phyloP scores from a whole-genome alignment of 2,113 vertebrate genomes.

The Henicopernis longicauda region DNA sequence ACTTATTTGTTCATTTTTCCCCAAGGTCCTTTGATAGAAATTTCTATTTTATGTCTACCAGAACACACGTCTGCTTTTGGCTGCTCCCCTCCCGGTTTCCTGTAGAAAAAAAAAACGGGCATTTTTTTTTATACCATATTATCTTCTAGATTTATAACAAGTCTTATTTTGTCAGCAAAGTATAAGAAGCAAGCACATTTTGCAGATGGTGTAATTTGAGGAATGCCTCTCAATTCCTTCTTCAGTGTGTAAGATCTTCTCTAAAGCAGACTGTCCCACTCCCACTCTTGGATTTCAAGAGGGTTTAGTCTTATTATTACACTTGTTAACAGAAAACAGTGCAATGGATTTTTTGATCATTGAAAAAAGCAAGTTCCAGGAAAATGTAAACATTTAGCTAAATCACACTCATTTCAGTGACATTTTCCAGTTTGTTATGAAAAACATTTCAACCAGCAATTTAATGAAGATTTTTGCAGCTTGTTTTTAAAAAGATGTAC shows the following conservation, averaged over 20 bases:
- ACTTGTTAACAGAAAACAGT: not conserved
- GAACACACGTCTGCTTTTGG: not conserved
- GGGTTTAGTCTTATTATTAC: not conserved
- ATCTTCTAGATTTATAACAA: not conserved
- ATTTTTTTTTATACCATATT: not conserved
- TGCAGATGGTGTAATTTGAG: constrained; percentile 51
- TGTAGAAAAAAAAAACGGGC: not conserved
- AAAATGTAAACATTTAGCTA: constrained; percentile 36
- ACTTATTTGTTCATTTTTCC: not conserved
- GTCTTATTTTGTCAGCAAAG: constrained; percentile 32
- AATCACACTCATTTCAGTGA: not conserved
- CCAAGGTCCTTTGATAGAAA: not conserved
- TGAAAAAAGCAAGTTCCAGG: not conserved
- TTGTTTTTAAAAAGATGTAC: not conserved
- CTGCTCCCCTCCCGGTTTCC: not conserved
- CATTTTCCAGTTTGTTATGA: constrained; percentile 10
- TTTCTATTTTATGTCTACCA: not conserved
- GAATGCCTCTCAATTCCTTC: constrained; percentile 27
- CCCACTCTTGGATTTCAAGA: constrained; percentile 34
- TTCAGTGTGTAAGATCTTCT: not conserved
- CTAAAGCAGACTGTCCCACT: constrained; percentile 31
- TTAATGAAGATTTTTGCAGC: constrained; percentile 12
- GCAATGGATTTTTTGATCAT: not conserved
- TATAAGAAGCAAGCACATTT: not conserved
- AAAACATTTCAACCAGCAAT: constrained; percentile 8